Base-by-base conservation (phyloP, 2,113 vertebrate species). In the Microcebus ravelobensis region DNA sequence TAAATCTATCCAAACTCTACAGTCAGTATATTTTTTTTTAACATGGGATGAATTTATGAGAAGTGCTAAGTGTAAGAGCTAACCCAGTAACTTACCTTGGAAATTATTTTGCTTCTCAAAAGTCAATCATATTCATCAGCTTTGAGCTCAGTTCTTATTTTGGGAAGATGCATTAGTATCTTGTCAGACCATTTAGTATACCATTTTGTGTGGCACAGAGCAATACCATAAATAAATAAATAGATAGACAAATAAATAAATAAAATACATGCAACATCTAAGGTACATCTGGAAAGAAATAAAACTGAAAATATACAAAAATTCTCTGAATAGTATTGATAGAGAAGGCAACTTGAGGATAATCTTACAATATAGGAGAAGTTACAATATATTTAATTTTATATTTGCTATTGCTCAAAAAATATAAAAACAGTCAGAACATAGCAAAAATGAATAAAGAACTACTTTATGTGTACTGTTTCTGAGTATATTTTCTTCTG, bases 91-190 rank as follows among this genome's bases (percentile, higher is more conserved):
- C 6, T 71, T 65, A 79, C 2, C 20, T 90, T 61, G 94, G 55
- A 97, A 87, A 91, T 73, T n/a, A 84, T 59, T 87, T 92, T 85
- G 65, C 45, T 83, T 67, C n/a, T 50, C 61, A 74, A 85, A 92
- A 97, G 8, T 0, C 34, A 92, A 85, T 31, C 31, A 42, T 25
- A 68, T 59, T 92, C 29, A 80, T 11, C 17, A 92, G 80, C 2
- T 71, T 59, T 8, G 21, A 57, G 27, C 6, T 94, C 34, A 42
- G 17, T 90, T 95, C 67, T 88, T 70, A 14, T 27, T 92, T 92
- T n/a, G 27, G 23, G 55, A 95, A 45, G 39, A 95, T 20, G 0
- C 4, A 77, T 55, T 90, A 18, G 6, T 42, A 42, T 31, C 0
- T 87, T 93, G 88, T 34, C 2, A 68, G 59, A 21, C 1, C 25